Conservation (phyloP, 2,888 invertebrate genomes). For the Netelia inedita region DNA sequence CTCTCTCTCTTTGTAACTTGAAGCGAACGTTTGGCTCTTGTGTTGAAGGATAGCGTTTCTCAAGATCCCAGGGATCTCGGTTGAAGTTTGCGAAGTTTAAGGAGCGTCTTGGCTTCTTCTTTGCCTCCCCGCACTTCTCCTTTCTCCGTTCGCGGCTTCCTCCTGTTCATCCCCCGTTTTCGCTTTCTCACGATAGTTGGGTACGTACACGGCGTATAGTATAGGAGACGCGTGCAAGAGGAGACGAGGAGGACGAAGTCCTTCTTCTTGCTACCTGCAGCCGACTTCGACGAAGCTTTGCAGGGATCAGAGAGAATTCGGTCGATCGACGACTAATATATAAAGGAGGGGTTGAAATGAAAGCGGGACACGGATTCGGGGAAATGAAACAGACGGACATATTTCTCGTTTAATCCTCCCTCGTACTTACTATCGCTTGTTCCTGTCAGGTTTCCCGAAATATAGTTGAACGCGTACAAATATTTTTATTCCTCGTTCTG, state of each 20-base stretch:
- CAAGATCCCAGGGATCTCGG: conserved; percentile 45
- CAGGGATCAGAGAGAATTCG: conserved; percentile 33
- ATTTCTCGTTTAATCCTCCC: background rate
- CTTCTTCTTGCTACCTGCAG: background rate
- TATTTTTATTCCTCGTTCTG: too few species aligned
- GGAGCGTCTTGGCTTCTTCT: conserved; percentile 48
- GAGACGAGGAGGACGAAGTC: conserved; percentile 8
- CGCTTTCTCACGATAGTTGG: background rate
- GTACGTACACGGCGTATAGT: background rate
- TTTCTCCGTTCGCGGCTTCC: conserved; percentile 22
- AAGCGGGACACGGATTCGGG: conserved; percentile 17
- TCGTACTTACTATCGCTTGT: too few species aligned
- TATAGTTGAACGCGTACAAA: too few species aligned
- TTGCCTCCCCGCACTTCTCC: conserved; percentile 1
- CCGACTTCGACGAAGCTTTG: background rate
- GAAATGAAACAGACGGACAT: conserved; percentile 18
- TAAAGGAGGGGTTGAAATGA: background rate
- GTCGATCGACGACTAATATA: conserved; percentile 31
- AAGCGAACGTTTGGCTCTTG: conserved; percentile 15
- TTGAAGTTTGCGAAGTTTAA: conserved; percentile 63
- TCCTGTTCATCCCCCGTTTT: conserved; percentile 12
- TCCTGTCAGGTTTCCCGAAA: too few species aligned
- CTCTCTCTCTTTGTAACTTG: conserved; percentile 1
- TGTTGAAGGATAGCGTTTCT: conserved; percentile 20
- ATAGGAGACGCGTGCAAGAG: background rate